Evolutionary conservation across 2,113 vertebrate species (phyloP).

Genomic region (Synchiropus splendidus): DNA sequence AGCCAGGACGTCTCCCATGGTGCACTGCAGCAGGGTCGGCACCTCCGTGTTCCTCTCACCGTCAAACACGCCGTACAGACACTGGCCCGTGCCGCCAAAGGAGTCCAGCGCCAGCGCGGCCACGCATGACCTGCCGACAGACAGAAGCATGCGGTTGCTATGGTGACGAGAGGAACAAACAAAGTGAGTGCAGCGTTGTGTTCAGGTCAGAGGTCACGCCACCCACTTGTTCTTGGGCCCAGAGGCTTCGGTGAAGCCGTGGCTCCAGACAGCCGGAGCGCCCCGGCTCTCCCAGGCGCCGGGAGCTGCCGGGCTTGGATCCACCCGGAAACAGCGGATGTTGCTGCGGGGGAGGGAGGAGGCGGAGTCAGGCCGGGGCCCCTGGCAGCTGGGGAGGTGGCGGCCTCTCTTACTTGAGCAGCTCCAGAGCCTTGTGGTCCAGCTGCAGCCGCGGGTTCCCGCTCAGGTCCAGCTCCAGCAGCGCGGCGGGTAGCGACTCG

Average conservation of each 20-base stretch:
- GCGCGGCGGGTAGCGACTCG: constrained; percentile 83
- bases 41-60: constrained; percentile 93
- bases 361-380: too few species aligned
- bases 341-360: constrained; percentile 67
- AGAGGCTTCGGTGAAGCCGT: constrained; percentile 89
- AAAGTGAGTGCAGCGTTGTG: neutral
- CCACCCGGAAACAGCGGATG: constrained; percentile 91
- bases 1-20: constrained; percentile 92
- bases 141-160: too few species aligned
- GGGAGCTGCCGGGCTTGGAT: constrained; percentile 71
- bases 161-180: too few species aligned
- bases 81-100: constrained; percentile 86
- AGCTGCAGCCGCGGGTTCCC: constrained; percentile 86
- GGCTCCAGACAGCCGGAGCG: constrained; percentile 90
- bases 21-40: constrained; percentile 92
- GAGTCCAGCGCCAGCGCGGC: constrained; percentile 88
- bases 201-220: neutral
- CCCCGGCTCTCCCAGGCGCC: constrained; percentile 74
- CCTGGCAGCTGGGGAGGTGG: neutral
- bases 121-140: constrained; percentile 77
- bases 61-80: constrained; percentile 93
- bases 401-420: constrained; percentile 76
- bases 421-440: constrained; percentile 90
- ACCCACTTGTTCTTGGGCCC: constrained; percentile 92
- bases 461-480: constrained; percentile 92